phyloP scores from a whole-genome alignment of 2,113 vertebrate species.

The Semnornis frantzii region DNA sequence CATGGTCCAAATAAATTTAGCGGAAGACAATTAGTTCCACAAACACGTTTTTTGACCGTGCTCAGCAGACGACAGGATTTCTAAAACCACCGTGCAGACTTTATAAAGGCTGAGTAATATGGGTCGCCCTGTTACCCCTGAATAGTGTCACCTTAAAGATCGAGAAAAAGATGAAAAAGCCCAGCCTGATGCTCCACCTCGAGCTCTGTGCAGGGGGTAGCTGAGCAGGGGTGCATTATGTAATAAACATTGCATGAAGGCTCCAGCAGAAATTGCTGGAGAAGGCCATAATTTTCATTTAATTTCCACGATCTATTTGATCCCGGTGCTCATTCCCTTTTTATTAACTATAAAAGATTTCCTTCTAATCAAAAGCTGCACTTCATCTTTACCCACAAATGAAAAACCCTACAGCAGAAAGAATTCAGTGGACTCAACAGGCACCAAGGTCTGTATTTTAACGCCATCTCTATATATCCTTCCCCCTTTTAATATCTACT shows the following conservation, averaged over 20 bases:
- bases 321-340: conserved; percentile 32
- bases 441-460: conserved; percentile 15
- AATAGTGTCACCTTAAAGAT: conserved; percentile 17
- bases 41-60: neutral
- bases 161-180: conserved; percentile 1
- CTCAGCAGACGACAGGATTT: neutral
- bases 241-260: conserved; percentile 44
- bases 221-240: neutral
- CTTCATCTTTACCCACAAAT: conserved; percentile 58
- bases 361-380: conserved; percentile 67
- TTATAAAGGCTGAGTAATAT: neutral
- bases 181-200: conserved; percentile 13
- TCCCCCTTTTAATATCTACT: neutral
- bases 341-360: conserved; percentile 62
- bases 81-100: neutral
- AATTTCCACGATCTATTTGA: conserved; percentile 65
- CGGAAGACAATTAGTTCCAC: conserved; percentile 24
- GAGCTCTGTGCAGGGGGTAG: conserved; percentile 27
- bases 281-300: conserved; percentile 62
- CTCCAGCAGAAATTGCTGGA: conserved; percentile 47
- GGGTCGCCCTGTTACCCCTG: neutral
- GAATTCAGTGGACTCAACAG: conserved; percentile 66
- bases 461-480: neutral
- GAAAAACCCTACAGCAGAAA: conserved; percentile 51
- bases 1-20: conserved; percentile 29